Conservation (phyloP, 1,140 invertebrate species). For the Bombus sylvicola region DNA sequence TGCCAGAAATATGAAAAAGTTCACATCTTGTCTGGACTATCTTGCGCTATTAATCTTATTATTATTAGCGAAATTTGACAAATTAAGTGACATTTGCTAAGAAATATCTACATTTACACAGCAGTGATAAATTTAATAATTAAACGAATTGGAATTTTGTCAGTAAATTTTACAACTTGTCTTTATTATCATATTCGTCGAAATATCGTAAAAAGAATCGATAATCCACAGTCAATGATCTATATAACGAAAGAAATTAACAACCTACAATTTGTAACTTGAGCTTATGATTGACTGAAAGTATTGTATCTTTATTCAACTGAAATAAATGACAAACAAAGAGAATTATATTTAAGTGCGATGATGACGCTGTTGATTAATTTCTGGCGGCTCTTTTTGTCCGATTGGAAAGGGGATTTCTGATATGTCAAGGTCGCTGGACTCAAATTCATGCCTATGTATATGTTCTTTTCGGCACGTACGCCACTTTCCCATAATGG, state of each 20-base stretch:
- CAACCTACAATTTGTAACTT: background rate
- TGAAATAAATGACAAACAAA: background rate
- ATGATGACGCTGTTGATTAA: background rate
- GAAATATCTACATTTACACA: background rate
- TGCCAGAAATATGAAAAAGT: background rate
- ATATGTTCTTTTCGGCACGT: slow-evolving; percentile 29
- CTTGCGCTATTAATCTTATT: no score
- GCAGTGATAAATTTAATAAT: background rate
- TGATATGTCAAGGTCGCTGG: slow-evolving; percentile 33
- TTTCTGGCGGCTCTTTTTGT: background rate
- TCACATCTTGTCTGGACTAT: background rate
- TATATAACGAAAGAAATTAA: background rate
- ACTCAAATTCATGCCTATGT: background rate
- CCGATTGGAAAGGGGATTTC: slow-evolving; percentile 32
- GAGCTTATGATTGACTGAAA: background rate
- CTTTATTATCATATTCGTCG: background rate
- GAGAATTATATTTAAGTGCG: background rate
- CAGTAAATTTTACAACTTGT: background rate
- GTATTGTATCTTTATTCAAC: background rate
- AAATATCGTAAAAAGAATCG: background rate
- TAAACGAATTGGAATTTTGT: background rate
- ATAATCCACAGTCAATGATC: no score
- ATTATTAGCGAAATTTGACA: no score
- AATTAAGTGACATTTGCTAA: background rate
- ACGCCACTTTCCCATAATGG: slow-evolving; percentile 23